These are phyloP conservation scores for Mormyrus proboscirostris DNA, from an alignment of 2,797 vertebrate species.

Conservation along the genomic window DNA sequence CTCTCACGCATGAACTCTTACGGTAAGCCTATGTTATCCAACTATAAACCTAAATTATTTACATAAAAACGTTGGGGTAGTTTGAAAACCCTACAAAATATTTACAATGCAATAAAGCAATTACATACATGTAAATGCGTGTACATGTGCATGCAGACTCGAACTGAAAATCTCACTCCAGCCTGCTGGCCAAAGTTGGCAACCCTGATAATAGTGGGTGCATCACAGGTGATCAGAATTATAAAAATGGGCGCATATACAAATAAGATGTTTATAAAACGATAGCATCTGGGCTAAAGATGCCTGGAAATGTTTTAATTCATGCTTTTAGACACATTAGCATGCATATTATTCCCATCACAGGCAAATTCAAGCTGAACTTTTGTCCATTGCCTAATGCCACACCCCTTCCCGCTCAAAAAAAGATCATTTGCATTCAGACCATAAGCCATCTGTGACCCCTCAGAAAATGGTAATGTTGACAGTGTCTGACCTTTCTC, in stretches of 20 bases:
- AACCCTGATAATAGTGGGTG: background rate
- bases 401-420: background rate
- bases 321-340: background rate
- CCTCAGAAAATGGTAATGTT: conserved; percentile 4
- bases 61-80: background rate
- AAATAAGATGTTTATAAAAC: background rate
- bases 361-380: background rate
- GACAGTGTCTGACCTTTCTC: conserved; percentile 23
- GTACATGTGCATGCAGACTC: background rate
- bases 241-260: background rate
- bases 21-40: background rate
- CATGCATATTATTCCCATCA: background rate
- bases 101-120: background rate
- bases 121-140: background rate
- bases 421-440: conserved; percentile 15
- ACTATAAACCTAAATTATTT: background rate
- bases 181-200: background rate
- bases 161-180: background rate
- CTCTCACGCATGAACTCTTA: background rate
- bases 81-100: background rate
- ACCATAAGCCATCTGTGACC: conserved; percentile 15
- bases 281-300: background rate
- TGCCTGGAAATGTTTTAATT: background rate
- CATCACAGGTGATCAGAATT: background rate
- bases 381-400: background rate